Percentiles rank a stretch among this genome's conserved stretches.
These are phyloP conservation scores for Choloepus didactylus DNA, from an alignment of 2,797 vertebrate species.

Conservation along the genomic window DNA sequence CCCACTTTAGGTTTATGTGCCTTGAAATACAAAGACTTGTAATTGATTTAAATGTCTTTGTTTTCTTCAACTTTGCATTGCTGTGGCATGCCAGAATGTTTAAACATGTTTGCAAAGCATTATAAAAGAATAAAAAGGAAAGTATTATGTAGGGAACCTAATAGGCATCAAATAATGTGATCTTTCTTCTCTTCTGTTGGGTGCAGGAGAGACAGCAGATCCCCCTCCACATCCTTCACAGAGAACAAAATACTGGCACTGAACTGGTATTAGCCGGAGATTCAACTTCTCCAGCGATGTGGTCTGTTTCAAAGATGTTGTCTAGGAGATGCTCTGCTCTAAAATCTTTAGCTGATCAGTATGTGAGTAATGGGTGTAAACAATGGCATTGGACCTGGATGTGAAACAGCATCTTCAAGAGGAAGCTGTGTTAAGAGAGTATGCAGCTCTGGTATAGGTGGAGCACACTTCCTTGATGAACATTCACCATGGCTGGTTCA, in stretches of 20 bases:
- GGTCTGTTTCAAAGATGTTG: neutral
- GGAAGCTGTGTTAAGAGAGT: neutral
- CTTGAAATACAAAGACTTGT: slow-evolving; percentile 36
- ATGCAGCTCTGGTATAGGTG: neutral
- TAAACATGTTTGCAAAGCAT: slow-evolving; percentile 33
- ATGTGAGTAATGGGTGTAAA: neutral
- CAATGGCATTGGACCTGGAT: neutral
- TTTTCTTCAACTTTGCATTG: slow-evolving; percentile 44
- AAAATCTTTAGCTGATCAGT: neutral
- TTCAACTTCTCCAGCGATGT: slow-evolving; percentile 60
- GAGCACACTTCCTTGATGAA: neutral
- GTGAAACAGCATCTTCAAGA: neutral
- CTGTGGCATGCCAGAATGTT: neutral
- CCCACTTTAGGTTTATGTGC: neutral
- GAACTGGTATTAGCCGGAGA: neutral
- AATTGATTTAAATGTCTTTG: neutral
- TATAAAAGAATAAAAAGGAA: slow-evolving; percentile 27
- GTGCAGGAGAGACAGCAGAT: neutral
- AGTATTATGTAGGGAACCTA: neutral
- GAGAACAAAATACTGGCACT: neutral
- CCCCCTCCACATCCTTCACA: neutral
- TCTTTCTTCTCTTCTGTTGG: neutral
- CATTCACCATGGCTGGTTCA: neutral
- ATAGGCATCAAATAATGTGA: neutral
- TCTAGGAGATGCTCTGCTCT: neutral